Evolutionary conservation across 2,888 invertebrate genomes (phyloP), one percentile per base, ranked within the genome.

Genomic region (Geotrupes spiniger): DNA sequence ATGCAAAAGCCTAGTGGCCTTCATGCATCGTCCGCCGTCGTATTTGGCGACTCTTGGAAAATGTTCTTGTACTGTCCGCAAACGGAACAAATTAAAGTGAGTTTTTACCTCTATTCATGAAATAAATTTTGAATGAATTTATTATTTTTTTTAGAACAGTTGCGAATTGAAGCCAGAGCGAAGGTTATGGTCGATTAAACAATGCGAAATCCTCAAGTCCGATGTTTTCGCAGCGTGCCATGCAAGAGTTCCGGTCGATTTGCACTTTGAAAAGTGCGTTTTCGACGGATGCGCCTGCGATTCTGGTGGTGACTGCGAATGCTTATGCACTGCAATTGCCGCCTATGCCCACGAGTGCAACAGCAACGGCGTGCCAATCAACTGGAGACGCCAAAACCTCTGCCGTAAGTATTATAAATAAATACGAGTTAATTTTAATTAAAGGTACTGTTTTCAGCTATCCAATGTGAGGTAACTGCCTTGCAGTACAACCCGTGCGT

Each of bases 21-120:
- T 26, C 75, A 85, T 1, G 91, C 92, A 66, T 85, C 82, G 0
- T 87, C 87, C 4, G 79, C 88, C 0, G 76, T 83, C 37, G 75
- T 89, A 11, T 94, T 94, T 66, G 93, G 88, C 0, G 92, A 94
- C 72, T 87, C 92, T 8, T 94, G 94, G 93, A 87, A 87, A 60
- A 76, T 89, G 39, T 85, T 87, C 60, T 76, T 83, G 0, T 85
- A 85, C 48, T 94, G 92, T 57, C 81, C 85, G 0, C 81, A 82
- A 46, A 77, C 85, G 0, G 66, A 76, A 15, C 76, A 79, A 45
- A 70, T 81, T 46, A 74, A 70, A 45, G 82, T 82, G 64, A 71
- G 74, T 26, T 26, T 26, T n/a, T n/a, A 26, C 27, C n/a, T 6
- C 27, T 6, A 26, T n/a, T n/a, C n/a, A n/a, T n/a, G n/a, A n/a